phyloP scores from a whole-genome alignment of 2,113 vertebrate species.

The Amblyopsis rosae region DNA sequence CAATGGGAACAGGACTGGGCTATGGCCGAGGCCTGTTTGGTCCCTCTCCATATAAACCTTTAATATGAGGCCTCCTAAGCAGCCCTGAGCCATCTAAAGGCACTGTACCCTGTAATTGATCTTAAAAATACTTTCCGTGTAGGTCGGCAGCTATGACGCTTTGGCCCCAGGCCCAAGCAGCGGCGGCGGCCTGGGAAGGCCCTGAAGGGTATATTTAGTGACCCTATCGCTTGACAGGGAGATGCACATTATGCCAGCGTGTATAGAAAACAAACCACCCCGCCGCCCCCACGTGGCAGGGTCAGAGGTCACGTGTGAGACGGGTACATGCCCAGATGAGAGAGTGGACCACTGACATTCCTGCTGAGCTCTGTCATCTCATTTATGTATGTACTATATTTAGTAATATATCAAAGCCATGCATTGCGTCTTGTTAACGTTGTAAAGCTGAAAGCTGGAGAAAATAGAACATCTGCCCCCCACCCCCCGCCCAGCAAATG shows the following conservation, averaged over 20 bases:
- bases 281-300: slow-evolving; percentile 66
- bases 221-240: slow-evolving; percentile 75
- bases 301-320: slow-evolving; percentile 17
- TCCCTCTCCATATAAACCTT: slow-evolving; percentile 80
- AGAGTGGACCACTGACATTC: slow-evolving; percentile 52
- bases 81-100: slow-evolving; percentile 76
- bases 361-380: slow-evolving; percentile 40
- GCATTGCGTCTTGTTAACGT: slow-evolving; percentile 38
- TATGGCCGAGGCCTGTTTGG: slow-evolving; percentile 65
- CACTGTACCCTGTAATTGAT: slow-evolving; percentile 84
- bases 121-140: slow-evolving; percentile 84
- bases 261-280: slow-evolving; percentile 78
- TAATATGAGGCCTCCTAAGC: slow-evolving; percentile 79
- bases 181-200: slow-evolving; percentile 77
- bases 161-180: slow-evolving; percentile 76
- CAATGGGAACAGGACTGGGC: slow-evolving; percentile 72
- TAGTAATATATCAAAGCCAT: slow-evolving; percentile 50
- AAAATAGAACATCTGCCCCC: slow-evolving; percentile 19
- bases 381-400: slow-evolving; percentile 50
- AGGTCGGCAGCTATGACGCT: slow-evolving; percentile 78
- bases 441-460: slow-evolving; percentile 36
- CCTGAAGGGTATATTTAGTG: slow-evolving; percentile 80
- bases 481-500: slow-evolving; percentile 2
- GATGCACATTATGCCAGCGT: slow-evolving; percentile 79
- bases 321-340: slow-evolving; percentile 24